Evolutionary conservation across 53 echinoderm and acorn worm species (phyloP).

Genomic region (Arbacia lixula): DNA sequence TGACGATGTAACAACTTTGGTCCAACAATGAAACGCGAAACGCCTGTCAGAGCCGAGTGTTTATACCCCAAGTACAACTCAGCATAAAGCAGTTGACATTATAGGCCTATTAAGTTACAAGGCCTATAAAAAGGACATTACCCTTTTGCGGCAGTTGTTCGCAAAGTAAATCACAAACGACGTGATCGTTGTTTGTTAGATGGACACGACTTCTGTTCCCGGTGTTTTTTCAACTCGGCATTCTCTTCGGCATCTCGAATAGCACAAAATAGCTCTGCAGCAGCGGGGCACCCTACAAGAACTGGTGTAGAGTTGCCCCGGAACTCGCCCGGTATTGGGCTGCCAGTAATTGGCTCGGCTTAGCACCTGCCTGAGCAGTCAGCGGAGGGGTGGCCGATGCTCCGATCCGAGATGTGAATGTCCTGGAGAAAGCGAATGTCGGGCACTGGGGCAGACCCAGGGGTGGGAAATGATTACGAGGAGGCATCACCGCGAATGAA

Average conservation of each 20-base stretch:
- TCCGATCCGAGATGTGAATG: slow-evolving; percentile 26
- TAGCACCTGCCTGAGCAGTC: slow-evolving; percentile 39
- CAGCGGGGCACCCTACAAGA: slow-evolving; percentile 42
- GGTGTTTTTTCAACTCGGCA: background rate
- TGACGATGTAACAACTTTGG: too few relatives aligned
- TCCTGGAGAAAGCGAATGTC: slow-evolving; percentile 11
- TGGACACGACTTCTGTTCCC: too few relatives aligned
- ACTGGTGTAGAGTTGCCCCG: slow-evolving; percentile 48
- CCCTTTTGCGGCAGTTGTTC: too few relatives aligned
- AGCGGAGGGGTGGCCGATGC: background rate
- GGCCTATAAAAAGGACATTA: too few relatives aligned
- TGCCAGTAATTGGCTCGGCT: slow-evolving; percentile 11
- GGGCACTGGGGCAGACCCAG: slow-evolving; percentile 2
- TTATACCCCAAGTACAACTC: too few relatives aligned
- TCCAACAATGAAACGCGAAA: too few relatives aligned
- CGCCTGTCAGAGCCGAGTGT: too few relatives aligned
- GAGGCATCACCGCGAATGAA: too few relatives aligned
- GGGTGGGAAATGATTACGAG: background rate
- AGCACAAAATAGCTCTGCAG: slow-evolving; percentile 48
- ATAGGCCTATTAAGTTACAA: too few relatives aligned
- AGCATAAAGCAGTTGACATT: too few relatives aligned
- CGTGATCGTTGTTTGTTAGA: too few relatives aligned
- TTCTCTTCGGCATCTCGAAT: slow-evolving; percentile 33
- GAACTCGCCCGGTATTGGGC: slow-evolving; percentile 32
- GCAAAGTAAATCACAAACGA: too few relatives aligned